Evolutionary conservation across 2,113 vertebrate genomes (phyloP).

Genomic region (Mus spicilegus): DNA sequence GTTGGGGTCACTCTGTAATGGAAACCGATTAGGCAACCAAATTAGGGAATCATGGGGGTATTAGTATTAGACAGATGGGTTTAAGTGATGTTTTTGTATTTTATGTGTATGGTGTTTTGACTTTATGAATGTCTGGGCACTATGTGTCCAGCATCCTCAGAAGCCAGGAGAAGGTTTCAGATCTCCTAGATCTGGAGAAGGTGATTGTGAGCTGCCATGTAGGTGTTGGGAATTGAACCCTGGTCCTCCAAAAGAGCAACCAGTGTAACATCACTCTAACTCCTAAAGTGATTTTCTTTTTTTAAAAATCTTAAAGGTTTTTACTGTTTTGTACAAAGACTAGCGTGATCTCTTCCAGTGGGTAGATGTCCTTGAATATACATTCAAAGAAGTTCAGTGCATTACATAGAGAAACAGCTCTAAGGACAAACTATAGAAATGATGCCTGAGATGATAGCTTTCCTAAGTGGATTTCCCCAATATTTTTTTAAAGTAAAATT

Average conservation of each 20-base stretch:
- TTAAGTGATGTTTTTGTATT: background rate
- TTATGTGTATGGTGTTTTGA: background rate
- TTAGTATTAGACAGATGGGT: background rate
- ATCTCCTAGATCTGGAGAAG: background rate
- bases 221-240: background rate
- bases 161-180: background rate
- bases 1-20: background rate
- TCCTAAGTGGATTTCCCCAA: background rate
- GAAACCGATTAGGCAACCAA: background rate
- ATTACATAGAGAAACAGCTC: background rate
- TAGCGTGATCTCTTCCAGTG: background rate
- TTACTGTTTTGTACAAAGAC: background rate
- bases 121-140: background rate
- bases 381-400: background rate
- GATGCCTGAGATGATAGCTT: background rate
- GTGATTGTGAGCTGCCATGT: background rate
- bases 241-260: background rate
- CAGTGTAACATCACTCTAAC: background rate
- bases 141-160: background rate
- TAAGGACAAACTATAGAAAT: background rate
- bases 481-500: constrained; percentile 43
- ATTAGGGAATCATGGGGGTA: background rate
- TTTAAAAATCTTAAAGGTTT: background rate
- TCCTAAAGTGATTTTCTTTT: background rate
- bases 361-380: background rate